A percentile compares a stretch with the other conserved stretches of the same genome.
phyloP scores from a whole-genome alignment of 2,113 vertebrate species.

The Mixornis gularis region DNA sequence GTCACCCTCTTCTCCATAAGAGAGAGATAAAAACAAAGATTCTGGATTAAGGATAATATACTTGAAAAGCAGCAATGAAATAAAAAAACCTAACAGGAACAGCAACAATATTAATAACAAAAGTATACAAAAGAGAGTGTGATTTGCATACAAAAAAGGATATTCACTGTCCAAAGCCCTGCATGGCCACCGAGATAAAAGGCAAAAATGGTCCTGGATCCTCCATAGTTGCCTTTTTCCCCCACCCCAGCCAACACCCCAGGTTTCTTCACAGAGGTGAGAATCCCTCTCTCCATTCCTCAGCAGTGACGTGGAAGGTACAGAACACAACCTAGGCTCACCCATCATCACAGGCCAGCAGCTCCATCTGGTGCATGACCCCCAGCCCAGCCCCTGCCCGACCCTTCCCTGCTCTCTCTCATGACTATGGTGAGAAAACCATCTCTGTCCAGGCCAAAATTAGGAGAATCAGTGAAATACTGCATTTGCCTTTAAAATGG shows the following conservation, averaged over 20 bases:
- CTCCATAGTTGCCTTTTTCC: rapidly evolving
- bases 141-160: neutral
- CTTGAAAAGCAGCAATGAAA: neutral
- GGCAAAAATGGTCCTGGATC: rapidly evolving
- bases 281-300: neutral
- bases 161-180: neutral
- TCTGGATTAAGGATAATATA: neutral
- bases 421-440: neutral
- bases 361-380: rapidly evolving
- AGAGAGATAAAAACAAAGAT: neutral
- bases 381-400: rapidly evolving
- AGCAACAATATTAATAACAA: neutral
- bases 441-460: neutral
- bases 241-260: neutral
- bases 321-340: neutral
- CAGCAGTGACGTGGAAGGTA: rapidly evolving
- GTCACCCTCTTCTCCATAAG: neutral
- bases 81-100: neutral
- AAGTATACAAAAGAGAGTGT: neutral
- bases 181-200: rapidly evolving
- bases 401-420: neutral
- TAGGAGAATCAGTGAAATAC: neutral
- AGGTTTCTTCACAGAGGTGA: neutral
- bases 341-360: neutral
- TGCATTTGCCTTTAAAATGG: neutral